These are phyloP conservation scores for Cotesia typhae DNA, from an alignment of 1,140 invertebrate genomes.

Conservation along the genomic window DNA sequence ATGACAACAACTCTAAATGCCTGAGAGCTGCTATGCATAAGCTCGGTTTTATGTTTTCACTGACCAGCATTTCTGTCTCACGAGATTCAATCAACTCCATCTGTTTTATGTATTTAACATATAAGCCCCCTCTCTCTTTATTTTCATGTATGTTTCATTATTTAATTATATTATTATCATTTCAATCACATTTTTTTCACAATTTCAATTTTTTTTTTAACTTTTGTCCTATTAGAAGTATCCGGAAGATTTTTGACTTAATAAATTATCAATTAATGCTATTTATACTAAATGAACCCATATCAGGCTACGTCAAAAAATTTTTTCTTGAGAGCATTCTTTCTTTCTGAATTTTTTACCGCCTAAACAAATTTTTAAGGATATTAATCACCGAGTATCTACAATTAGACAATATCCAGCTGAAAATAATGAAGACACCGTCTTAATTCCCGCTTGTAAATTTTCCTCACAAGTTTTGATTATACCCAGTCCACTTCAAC, in stretches of 20 bases:
- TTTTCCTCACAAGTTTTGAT: constrained; percentile 26
- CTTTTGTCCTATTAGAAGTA: too few relatives aligned
- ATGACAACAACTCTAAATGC: constrained; percentile 28
- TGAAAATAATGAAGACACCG: background rate
- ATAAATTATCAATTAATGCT: too few relatives aligned
- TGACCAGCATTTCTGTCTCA: constrained; percentile 3
- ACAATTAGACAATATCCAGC: background rate
- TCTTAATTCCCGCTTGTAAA: background rate
- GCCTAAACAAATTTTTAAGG: too few relatives aligned
- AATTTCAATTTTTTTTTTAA: too few relatives aligned
- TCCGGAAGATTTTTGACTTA: too few relatives aligned
- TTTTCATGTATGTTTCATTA: background rate
- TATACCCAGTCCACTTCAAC: constrained; percentile 32
- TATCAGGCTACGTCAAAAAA: too few relatives aligned
- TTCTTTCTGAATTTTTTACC: too few relatives aligned
- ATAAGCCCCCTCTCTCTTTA: background rate
- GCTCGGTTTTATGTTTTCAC: constrained; percentile 7
- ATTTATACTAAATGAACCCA: too few relatives aligned
- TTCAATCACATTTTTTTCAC: too few relatives aligned
- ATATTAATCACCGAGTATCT: too few relatives aligned
- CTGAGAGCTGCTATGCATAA: background rate
- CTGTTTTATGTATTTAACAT: background rate
- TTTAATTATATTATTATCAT: too few relatives aligned
- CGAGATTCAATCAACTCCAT: constrained; percentile 5
- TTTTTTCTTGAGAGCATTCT: too few relatives aligned